Evolutionary conservation across 2,888 invertebrate genomes (phyloP).

Genomic region (Hipparchia semele): DNA sequence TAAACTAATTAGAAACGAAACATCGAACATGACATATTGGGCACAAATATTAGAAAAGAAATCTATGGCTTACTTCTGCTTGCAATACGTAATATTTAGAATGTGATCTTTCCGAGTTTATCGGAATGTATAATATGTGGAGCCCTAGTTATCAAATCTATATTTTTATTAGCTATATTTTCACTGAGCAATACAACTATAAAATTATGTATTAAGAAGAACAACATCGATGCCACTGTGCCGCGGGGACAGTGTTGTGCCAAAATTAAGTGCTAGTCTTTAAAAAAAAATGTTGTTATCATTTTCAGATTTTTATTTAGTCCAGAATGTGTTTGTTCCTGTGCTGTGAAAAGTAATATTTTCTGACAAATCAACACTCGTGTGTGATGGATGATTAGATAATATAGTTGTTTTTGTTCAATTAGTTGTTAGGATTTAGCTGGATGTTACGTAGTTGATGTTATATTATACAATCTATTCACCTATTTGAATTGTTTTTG

Average conservation of each 20-base stretch:
- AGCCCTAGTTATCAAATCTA: conserved; percentile 58
- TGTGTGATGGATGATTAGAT: conserved; percentile 52
- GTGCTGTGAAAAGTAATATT: conserved; percentile 75
- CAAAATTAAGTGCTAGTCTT: conserved; percentile 83
- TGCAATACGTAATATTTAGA: conserved; percentile 60
- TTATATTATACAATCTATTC: conserved; percentile 30
- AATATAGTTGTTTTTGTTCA: conserved; percentile 57
- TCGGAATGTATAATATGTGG: conserved; percentile 58
- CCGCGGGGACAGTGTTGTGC: conserved; percentile 73
- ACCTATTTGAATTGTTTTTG: conserved; percentile 34
- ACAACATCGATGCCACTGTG: conserved; percentile 78
- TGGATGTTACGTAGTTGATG: conserved; percentile 21
- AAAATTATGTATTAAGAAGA: conserved; percentile 62
- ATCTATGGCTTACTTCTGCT: conserved; percentile 69
- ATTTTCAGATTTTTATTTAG: conserved; percentile 82
- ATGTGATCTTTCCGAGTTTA: conserved; percentile 56
- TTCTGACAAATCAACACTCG: conserved; percentile 78
- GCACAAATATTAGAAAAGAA: conserved; percentile 75
- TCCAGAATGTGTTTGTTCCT: conserved; percentile 82
- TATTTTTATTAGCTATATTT: conserved; percentile 52
- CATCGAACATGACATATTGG: conserved; percentile 83
- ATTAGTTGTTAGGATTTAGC: conserved; percentile 10
- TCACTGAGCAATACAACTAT: conserved; percentile 63
- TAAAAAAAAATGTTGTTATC: conserved; percentile 79
- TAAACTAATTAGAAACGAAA: conserved; percentile 75